Percentiles rank a stretch among this genome's conserved stretches.
Evolutionary conservation across 2,888 invertebrate genomes (phyloP).

Genomic region (Caenorhabditis sp.): DNA sequence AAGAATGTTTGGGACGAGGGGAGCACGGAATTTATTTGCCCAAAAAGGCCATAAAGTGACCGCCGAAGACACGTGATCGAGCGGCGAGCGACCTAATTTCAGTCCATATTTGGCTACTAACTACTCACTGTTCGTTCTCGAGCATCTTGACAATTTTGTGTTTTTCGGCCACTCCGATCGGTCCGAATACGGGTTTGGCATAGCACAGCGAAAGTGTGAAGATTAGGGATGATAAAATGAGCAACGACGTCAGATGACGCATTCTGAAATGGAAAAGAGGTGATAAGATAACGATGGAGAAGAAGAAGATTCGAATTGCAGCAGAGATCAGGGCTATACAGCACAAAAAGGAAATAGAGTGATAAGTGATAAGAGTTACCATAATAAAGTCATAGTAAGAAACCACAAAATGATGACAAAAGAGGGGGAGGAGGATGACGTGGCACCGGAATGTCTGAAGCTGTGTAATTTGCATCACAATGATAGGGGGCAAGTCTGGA

Average conservation of each 20-base stretch:
- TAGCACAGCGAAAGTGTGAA: conserved; percentile 5
- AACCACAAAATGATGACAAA: conserved; percentile 26
- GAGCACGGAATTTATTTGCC: conserved; percentile 39
- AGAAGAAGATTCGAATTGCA: no score
- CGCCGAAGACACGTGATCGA: conserved; percentile 43
- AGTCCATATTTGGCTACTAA: background rate
- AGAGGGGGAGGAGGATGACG: conserved; percentile 30
- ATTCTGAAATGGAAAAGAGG: background rate
- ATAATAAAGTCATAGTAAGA: conserved; percentile 15
- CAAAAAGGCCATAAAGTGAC: conserved; percentile 47
- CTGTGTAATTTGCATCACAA: conserved; percentile 28
- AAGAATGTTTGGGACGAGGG: conserved; percentile 4
- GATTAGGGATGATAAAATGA: conserved; percentile 28
- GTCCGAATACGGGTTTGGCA: conserved; percentile 42
- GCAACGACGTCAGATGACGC: conserved; percentile 25
- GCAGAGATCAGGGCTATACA: conserved; percentile 6
- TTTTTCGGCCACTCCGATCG: conserved; percentile 47
- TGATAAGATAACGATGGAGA: no score
- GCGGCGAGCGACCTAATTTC: conserved; percentile 13
- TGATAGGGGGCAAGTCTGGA: conserved; percentile 17
- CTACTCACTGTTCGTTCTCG: conserved; percentile 45
- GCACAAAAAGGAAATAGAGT: no score
- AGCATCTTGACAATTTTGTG: conserved; percentile 28
- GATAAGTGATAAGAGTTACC: no score
- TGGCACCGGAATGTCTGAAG: conserved; percentile 49